Conservation (phyloP, 2,888 invertebrate species). For the Adelphocoris suturalis region DNA sequence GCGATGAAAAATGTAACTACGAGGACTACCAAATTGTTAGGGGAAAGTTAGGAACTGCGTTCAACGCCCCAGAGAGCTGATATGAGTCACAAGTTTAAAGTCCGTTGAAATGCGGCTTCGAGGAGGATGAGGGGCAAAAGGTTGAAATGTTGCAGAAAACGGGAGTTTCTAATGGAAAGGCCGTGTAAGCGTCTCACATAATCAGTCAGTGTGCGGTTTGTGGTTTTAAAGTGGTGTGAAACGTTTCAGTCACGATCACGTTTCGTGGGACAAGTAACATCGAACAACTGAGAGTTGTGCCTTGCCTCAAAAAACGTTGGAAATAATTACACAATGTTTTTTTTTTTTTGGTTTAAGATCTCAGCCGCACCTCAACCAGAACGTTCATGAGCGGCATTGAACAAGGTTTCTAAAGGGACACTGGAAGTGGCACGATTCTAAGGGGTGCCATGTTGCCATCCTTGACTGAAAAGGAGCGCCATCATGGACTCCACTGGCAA, state of each 20-base stretch:
- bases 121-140: not conserved
- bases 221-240: not conserved
- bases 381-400: no score
- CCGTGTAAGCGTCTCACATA: not conserved
- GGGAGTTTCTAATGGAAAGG: conserved; percentile 22
- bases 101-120: not conserved
- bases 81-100: not conserved
- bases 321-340: no score
- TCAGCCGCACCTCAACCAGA: no score
- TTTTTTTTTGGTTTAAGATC: no score
- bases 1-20: not conserved
- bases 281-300: no score
- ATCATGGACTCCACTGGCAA: no score
- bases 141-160: not conserved
- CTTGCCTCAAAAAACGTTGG: no score
- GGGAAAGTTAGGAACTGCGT: not conserved
- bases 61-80: not conserved
- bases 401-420: no score
- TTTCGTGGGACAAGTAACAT: not conserved
- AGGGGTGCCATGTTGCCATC: no score
- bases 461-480: no score
- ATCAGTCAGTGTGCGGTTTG: not conserved
- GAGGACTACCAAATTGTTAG: not conserved
- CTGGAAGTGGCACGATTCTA: no score
- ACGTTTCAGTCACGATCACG: conserved; percentile 9